Base-by-base conservation (phyloP, 2,888 invertebrate species). In the Onthophagus sagittarius region DNA sequence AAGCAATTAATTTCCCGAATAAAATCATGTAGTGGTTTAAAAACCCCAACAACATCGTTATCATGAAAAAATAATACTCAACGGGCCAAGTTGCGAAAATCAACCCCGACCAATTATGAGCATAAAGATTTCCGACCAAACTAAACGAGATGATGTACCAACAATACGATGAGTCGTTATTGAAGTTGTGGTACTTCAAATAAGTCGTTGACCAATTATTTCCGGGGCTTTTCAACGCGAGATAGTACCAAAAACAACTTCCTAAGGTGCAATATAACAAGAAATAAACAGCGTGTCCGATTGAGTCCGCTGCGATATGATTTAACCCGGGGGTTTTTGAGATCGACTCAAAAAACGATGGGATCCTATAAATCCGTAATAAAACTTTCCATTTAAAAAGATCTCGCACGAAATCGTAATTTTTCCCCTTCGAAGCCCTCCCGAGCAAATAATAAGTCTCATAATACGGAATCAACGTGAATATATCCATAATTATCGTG, bases 11-110 rank as follows among this genome's bases (percentile, higher is more conserved):
- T 23, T 70, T 65, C 6, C 74, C 74, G 53, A 74, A 74, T 63
- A 71, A 71, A 31, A 74, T 69, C 74, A 74, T 74, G 5, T 69
- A 71, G 31, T 74, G 74, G n/a, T 71, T 71, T 14, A 71, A 63
- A 53, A 74, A 74, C 5, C 74, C 74, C 14, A 71, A 14, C 0
- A 74, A 13, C 71, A 74, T 71, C 13, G 69, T 72, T 9, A 69
- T 7, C 32, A 32, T 13, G 9, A 74, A 72, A 13, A 74, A 32
- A 5, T 63, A 6, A 4, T 62, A 33, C 53, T 74, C 74, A n/a
- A 5, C 31, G 14, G 13, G 9, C 23, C 71, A 69, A 14, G 71
- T 71, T 62, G 69, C 53, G 3, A 62, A 71, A 15, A 74, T 69
- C 15, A 74, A 67, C 9, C 71, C 74, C 53, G 71, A 15, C 69